Evolutionary conservation across 2,113 vertebrate species (phyloP), one percentile per base, ranked within the genome.

Genomic region (Garra rufa): DNA sequence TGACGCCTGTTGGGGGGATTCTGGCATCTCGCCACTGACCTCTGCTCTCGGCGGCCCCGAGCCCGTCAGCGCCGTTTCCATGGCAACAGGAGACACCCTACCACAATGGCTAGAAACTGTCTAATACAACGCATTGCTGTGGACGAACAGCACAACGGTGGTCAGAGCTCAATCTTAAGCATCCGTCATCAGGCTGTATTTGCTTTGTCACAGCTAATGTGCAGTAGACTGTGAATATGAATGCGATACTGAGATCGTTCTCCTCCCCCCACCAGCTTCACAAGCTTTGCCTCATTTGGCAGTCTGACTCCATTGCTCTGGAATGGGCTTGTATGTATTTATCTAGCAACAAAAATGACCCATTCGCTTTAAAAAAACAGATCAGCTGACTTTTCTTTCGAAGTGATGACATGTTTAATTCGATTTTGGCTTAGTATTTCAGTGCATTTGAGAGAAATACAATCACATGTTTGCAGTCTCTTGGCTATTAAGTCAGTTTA

Each of bases 21-120:
- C 48, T 84, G 76, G 71, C 71, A 77, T 67, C 59, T 63, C 41
- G 63, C 83, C 83, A 85, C 76, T 88, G 86, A 83, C 88, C 84
- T 89, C 80, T 86, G 55, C 57, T 77, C 84, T 46, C 28, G 38
- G 14, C n/a, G 77, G 79, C 55, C 80, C 61, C 15, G 30, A 46
- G 48, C 81, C 78, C 34, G 75, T 87, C 81, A 82, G 46, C 65
- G 19, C 28, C 3, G 79, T 87, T 86, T 26, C 89, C 87, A 87
- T 87, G 82, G 88, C 44, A 88, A 89, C 88, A 3, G 26, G 65
- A 74, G 46, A 75, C 63, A 41, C 48, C 74, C 61, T 44, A 73
- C 38, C 9, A 15, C 67, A 46, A 34, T 59, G 78, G 41, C 75
- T 61, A 76, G 65, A 61, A 63, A 24, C 46, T 71, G 43, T 75